Evolutionary conservation across 2,113 vertebrate species (phyloP), one percentile per base, ranked within the genome.

Genomic region (Hippotragus niger): DNA sequence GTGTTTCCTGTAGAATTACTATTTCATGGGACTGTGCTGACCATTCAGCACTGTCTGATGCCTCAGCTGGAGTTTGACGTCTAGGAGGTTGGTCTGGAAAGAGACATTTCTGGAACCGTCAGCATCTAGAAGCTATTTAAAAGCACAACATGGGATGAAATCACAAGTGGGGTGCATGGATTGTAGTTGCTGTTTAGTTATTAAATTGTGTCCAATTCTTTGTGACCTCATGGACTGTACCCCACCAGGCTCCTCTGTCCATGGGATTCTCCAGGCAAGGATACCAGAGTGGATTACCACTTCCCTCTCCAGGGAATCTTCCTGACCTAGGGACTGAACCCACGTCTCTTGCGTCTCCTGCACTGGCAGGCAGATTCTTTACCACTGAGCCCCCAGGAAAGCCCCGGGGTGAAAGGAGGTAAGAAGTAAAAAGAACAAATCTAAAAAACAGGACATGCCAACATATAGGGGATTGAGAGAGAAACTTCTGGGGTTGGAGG

Each of bases 321-420:
- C 21, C 36, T 74, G 67, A 40, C 36, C 11, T 10, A 74, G 36
- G 67, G 67, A 40, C 11, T 23, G 36, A 74, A 74, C 67, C 67
- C 67, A 40, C 0, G 9, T 23, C 67, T 71, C 19, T 71, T 40
- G 19, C 1, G 0, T 23, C 67, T 40, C 67, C n/a, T 74, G 36
- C 36, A 74, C 10, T 13, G 67, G 36, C 10, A 74, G n/a, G 19
- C 67, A 74, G 5, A 74, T 13, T 40, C 1, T 74, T 74, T 40
- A 71, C n/a, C n/a, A 40, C 19, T 71, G 67, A 71, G n/a, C 19
- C n/a, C 67, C 5, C 19, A 71, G n/a, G 67, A 21, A 40, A 74
- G 67, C 36, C 67, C 67, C 0, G 10, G 10, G 67, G 36, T 25
- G 21, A 40, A 40, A 74, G 67, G 67, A 74, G 67, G 11, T 74